Evolutionary conservation across 2,888 invertebrate genomes (phyloP).

Genomic region (Tachina lurida): DNA sequence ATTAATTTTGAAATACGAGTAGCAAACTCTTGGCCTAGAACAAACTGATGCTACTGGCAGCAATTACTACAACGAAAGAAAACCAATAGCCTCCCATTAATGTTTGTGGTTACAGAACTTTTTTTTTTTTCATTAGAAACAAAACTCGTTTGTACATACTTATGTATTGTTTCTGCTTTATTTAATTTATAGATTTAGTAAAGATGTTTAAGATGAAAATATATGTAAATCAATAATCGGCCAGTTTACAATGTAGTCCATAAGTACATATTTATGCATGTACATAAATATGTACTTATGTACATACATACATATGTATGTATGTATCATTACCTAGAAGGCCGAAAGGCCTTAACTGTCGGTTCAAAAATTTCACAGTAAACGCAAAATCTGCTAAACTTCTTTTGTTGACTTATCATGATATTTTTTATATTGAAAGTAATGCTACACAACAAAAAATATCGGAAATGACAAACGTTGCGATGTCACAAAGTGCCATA

Average conservation of each 20-base stretch:
- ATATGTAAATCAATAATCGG: background rate
- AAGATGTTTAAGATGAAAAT: background rate
- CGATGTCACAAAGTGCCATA: too few species aligned
- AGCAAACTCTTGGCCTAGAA: background rate
- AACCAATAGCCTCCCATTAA: background rate
- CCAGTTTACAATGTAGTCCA: background rate
- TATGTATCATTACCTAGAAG: background rate
- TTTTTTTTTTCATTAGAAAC: conserved; percentile 18
- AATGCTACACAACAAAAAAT: too few species aligned
- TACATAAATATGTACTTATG: too few species aligned
- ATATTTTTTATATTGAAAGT: too few species aligned
- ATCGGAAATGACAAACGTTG: too few species aligned
- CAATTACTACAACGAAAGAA: background rate
- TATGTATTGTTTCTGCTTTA: conserved; percentile 45
- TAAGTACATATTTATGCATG: background rate
- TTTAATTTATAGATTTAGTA: conserved; percentile 53
- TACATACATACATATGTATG: background rate
- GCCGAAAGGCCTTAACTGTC: background rate
- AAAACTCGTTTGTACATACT: conserved; percentile 42
- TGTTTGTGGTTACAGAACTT: background rate
- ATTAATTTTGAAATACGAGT: background rate
- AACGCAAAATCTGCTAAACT: too few species aligned
- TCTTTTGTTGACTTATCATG: too few species aligned
- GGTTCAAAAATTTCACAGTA: too few species aligned
- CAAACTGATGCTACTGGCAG: background rate